These are phyloP conservation scores for Danaus melanippus DNA, from an alignment of 1,140 invertebrate species.

Conservation along the genomic window DNA sequence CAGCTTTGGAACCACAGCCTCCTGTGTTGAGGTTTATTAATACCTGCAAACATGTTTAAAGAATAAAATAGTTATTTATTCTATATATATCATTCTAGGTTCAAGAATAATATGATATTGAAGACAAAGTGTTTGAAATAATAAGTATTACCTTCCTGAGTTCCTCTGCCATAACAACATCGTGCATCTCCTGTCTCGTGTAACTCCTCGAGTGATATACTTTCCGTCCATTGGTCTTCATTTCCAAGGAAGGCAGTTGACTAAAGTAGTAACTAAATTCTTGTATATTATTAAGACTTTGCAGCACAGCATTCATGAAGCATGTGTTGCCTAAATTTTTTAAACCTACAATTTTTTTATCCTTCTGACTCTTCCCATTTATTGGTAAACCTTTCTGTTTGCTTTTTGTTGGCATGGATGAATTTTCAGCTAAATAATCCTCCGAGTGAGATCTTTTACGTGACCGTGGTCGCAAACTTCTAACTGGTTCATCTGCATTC, in stretches of 20 bases:
- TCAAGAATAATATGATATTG: too few relatives aligned
- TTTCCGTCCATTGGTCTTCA: constrained; percentile 74
- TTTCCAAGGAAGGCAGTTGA: constrained; percentile 82
- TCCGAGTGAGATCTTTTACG: constrained; percentile 75
- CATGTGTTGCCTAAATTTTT: constrained; percentile 91
- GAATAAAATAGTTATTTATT: not conserved
- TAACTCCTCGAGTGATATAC: constrained; percentile 77
- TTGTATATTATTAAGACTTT: constrained; percentile 89
- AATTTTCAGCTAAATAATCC: constrained; percentile 72
- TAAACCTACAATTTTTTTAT: constrained; percentile 82
- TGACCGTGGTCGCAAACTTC: constrained; percentile 74
- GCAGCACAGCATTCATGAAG: constrained; percentile 91
- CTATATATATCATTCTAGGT: too few relatives aligned
- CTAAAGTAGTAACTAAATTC: constrained; percentile 89
- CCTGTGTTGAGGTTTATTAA: constrained; percentile 78
- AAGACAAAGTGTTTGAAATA: too few relatives aligned
- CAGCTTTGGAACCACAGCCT: constrained; percentile 80
- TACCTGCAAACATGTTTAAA: constrained; percentile 55
- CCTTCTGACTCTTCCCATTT: constrained; percentile 65
- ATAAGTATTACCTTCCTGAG: constrained; percentile 75
- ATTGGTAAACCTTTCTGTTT: constrained; percentile 60
- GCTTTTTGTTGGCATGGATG: constrained; percentile 35
- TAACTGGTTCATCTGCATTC: constrained; percentile 69
- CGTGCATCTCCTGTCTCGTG: constrained; percentile 74
- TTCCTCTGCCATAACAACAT: constrained; percentile 84